Base-by-base conservation (phyloP, 1,140 invertebrate genomes). In the Drosophila gunungcola region DNA sequence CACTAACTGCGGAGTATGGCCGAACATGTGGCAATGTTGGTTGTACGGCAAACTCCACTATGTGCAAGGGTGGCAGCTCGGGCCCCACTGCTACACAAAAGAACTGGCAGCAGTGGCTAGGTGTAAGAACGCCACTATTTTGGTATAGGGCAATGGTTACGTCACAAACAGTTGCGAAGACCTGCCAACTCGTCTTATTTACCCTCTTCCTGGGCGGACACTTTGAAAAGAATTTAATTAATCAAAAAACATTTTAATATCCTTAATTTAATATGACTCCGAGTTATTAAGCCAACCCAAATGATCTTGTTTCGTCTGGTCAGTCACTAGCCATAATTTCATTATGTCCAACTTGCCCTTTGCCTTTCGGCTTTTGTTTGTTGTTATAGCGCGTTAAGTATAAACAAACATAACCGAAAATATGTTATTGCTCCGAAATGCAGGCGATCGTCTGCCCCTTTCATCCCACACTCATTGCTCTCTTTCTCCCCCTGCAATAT, bases 301-400 rank as follows among this genome's bases (percentile, higher is more conserved):
- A 39, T 21, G 4, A 45, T 32, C 25, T 34, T 5, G n/a, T 34
- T 62, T 51, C 10, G n/a, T 3, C 9, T 45, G 65, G 46, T 34
- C 65, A 65, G 27, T 3, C 12, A 21, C 36, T 7, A 4, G 41
- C 13, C 48, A 60, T 13, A 43, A 67, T 70, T 68, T 62, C 61
- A 77, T 67, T 76, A 82, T 73, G 45, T 58, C 43, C 65, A 79
- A 69, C 64, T 76, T 88, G 83, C 83, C 75, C 83, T 86, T 83
- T 82, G 69, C 61, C 53, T 38, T 42, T 62, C 6, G 38, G 12
- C 10, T 60, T 39, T 62, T 76, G 79, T 86, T 86, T 86, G 81
- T 86, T 86, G 79, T 77, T 73, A 73, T 68, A 77, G 74, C 76
- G 79, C 67, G 63, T 78, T 73, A 80, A 80, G 83, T 83, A 68